phyloP scores from a whole-genome alignment of 2,113 vertebrate genomes.

The Erythrocercus mccallii region DNA sequence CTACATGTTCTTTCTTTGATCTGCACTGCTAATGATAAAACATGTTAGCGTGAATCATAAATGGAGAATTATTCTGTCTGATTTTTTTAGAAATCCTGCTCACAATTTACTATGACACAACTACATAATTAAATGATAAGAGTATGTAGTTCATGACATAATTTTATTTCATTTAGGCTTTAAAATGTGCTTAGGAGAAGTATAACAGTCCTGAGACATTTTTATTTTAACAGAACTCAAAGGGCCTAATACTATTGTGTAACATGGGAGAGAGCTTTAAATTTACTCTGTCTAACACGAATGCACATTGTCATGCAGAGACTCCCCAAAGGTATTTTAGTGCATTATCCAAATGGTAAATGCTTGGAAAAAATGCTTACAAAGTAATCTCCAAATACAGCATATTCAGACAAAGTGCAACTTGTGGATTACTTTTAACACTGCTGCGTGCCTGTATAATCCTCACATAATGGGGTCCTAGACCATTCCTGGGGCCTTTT shows the following conservation, averaged over 20 bases:
- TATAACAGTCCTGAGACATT: not conserved
- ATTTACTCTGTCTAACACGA: not conserved
- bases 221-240: slow-evolving; percentile 3
- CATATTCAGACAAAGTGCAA: not conserved
- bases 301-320: not conserved
- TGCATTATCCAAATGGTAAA: not conserved
- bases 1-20: slow-evolving; percentile 50
- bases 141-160: not conserved
- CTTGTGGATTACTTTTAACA: not conserved
- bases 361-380: not conserved
- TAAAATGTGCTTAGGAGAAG: not conserved
- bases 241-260: not conserved
- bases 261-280: not conserved
- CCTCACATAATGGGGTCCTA: not conserved
- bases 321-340: not conserved
- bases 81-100: not conserved
- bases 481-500: not conserved
- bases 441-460: not conserved
- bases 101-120: not conserved
- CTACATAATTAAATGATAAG: not conserved
- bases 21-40: slow-evolving; percentile 17
- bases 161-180: not conserved
- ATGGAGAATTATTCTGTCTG: not conserved
- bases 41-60: slow-evolving; percentile 11
- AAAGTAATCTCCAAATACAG: not conserved